These are phyloP conservation scores for Chondrilla cf. caribensis DNA, from an alignment of 37 sponge, comb jelly and placozoan genomes.

Conservation along the genomic window DNA sequence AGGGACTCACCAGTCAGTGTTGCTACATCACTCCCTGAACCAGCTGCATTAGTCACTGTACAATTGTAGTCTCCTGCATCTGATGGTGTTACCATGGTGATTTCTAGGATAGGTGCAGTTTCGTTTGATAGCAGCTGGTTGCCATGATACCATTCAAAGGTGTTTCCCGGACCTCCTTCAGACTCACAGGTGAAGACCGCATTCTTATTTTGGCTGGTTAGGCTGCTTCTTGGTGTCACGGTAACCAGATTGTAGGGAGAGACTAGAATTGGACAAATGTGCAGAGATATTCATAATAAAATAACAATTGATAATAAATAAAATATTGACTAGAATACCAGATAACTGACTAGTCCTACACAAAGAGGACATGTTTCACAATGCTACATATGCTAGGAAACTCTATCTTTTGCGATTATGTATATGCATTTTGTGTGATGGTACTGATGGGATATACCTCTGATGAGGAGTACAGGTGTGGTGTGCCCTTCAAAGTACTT, in stretches of 20 bases:
- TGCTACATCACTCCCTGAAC: neutral
- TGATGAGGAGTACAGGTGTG: too few species aligned
- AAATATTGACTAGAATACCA: too few species aligned
- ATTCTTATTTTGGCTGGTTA: neutral
- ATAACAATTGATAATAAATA: too few species aligned
- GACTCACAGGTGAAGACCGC: conserved; percentile 40
- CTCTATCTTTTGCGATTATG: too few species aligned
- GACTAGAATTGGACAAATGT: neutral
- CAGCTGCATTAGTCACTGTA: conserved; percentile 57
- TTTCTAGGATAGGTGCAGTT: neutral
- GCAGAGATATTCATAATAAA: too few species aligned
- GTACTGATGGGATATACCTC: too few species aligned
- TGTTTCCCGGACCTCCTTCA: conserved; percentile 45
- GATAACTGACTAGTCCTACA: too few species aligned
- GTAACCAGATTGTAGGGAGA: conserved; percentile 30
- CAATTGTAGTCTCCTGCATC: conserved; percentile 64
- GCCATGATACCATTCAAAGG: conserved; percentile 28
- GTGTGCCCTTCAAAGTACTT: too few species aligned
- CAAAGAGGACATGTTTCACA: too few species aligned
- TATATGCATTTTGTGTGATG: too few species aligned
- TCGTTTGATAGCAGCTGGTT: conserved; percentile 10
- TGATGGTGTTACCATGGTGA: neutral
- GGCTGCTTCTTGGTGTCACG: conserved; percentile 1
- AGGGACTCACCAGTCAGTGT: neutral
- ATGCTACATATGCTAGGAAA: too few species aligned